Conservation (phyloP, 1,140 invertebrate species). For the Watersipora subatra region DNA sequence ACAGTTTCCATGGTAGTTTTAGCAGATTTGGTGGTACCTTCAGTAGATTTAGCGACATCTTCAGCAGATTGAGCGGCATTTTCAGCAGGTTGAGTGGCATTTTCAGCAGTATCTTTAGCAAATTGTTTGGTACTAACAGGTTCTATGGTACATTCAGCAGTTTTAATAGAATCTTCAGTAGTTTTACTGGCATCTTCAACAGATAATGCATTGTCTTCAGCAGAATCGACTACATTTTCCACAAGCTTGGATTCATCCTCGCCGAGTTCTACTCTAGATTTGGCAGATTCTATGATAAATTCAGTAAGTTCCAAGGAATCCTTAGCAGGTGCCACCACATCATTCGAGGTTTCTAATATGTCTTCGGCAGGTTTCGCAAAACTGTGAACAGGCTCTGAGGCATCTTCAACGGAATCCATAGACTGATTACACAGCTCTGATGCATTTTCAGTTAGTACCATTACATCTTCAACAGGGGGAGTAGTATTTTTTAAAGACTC, state of each 20-base stretch:
- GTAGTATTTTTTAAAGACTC: background rate
- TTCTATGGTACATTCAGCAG: background rate
- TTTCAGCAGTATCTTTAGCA: background rate
- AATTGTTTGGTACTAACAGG: background rate
- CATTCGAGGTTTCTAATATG: background rate
- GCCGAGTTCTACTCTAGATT: background rate
- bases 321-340: background rate
- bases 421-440: background rate
- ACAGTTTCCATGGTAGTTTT: background rate
- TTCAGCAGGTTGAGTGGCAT: background rate
- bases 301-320: background rate
- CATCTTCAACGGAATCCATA: background rate
- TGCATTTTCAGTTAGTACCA: background rate
- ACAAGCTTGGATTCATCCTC: background rate
- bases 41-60: background rate
- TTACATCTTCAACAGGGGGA: background rate
- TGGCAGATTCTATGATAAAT: background rate
- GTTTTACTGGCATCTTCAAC: background rate
- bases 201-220: background rate
- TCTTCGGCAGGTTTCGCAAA: background rate
- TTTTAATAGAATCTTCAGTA: background rate
- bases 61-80: background rate
- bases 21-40: background rate
- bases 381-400: background rate
- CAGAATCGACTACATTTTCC: background rate